phyloP scores from a whole-genome alignment of 2,888 invertebrate genomes.

The Protophormia terraenovae region DNA sequence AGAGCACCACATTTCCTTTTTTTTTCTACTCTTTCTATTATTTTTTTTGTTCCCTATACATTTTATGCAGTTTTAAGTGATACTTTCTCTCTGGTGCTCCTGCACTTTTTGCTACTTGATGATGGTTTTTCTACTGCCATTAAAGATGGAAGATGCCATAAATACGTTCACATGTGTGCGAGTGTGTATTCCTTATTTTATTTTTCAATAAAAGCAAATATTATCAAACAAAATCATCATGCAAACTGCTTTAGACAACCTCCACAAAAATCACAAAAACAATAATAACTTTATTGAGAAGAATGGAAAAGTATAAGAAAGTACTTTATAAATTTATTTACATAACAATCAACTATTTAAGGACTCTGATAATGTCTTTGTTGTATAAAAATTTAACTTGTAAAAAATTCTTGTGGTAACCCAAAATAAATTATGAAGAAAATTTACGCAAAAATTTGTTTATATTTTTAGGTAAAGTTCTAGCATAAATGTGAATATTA shows the following conservation, averaged over 20 bases:
- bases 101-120: conserved; percentile 31
- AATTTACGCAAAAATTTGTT: background rate
- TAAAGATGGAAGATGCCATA: conserved; percentile 28
- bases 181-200: conserved; percentile 13
- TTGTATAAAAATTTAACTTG: background rate
- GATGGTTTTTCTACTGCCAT: conserved; percentile 13
- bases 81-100: conserved; percentile 9
- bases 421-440: conserved; percentile 17
- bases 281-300: conserved; percentile 32
- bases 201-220: conserved; percentile 41
- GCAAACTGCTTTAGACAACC: background rate
- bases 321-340: conserved; percentile 29
- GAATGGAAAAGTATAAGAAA: conserved; percentile 17
- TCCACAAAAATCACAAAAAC: background rate
- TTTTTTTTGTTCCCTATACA: background rate
- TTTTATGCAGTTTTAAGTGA: conserved; percentile 47
- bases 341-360: conserved; percentile 34
- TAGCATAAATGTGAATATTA: too few species aligned
- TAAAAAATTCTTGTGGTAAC: background rate
- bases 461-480: background rate
- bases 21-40: background rate
- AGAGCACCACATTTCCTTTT: background rate
- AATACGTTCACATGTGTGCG: background rate
- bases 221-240: conserved; percentile 37
- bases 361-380: background rate